Evolutionary conservation across 1,140 invertebrate genomes (phyloP).

Genomic region (Drosophila pectinifera): DNA sequence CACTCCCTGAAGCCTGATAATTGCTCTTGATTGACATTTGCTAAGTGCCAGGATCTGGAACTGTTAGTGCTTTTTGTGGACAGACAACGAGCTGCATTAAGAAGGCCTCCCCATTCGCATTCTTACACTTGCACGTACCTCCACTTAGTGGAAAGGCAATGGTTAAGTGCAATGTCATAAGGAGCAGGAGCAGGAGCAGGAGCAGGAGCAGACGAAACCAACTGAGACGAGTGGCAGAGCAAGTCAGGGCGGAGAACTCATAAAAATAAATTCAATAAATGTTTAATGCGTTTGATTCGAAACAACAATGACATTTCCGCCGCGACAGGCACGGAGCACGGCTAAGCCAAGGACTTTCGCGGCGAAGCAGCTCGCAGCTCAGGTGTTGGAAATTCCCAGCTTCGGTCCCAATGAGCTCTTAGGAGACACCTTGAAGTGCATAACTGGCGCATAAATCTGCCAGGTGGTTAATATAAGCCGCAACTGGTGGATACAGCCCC

Average conservation of each 20-base stretch:
- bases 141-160: constrained; percentile 28
- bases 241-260: constrained; percentile 21
- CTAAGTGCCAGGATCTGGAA: constrained; percentile 23
- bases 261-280: constrained; percentile 81
- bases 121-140: constrained; percentile 1
- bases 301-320: constrained; percentile 63
- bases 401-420: background rate
- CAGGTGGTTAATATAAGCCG: constrained; percentile 66
- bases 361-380: constrained; percentile 31
- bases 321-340: background rate
- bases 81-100: constrained; percentile 19
- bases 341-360: constrained; percentile 20
- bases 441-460: constrained; percentile 72
- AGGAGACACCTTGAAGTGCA: constrained; percentile 58
- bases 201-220: constrained; percentile 1
- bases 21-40: constrained; percentile 55
- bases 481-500: constrained; percentile 30
- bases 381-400: constrained; percentile 54
- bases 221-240: constrained; percentile 16
- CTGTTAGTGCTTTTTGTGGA: constrained; percentile 33
- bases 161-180: constrained; percentile 71
- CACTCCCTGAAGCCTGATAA: constrained; percentile 36
- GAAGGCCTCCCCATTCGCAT: background rate
- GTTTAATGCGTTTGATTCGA: constrained; percentile 72
- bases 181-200: background rate